Percentiles rank a stretch among this genome's conserved stretches.
These are phyloP conservation scores for Halcyon malimbica DNA, from an alignment of 2,113 vertebrate species.

Conservation along the genomic window DNA sequence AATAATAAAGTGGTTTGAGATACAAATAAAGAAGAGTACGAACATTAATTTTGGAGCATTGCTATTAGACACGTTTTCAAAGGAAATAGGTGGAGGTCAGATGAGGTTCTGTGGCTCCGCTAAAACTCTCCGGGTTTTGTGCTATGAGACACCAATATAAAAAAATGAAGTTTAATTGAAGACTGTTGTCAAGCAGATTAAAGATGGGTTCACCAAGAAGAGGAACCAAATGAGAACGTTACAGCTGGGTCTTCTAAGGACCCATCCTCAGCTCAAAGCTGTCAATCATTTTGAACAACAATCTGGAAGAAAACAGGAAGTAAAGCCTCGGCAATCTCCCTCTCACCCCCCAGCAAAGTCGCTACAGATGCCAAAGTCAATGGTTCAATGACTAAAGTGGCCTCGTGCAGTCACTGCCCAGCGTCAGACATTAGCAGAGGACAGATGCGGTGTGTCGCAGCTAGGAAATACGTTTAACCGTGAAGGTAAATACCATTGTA, in stretches of 20 bases:
- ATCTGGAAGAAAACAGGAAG: background rate
- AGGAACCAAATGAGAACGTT: background rate
- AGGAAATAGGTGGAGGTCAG: background rate
- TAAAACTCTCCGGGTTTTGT: background rate
- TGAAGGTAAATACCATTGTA: background rate
- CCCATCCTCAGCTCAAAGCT: background rate
- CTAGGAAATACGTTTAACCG: background rate
- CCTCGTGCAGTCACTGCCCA: background rate
- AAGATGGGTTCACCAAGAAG: background rate
- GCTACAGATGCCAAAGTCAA: background rate
- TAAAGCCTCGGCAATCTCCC: background rate
- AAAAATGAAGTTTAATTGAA: background rate
- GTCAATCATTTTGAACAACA: background rate
- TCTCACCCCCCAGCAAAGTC: no score
- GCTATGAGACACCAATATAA: background rate
- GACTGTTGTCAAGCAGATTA: background rate
- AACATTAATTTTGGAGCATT: background rate
- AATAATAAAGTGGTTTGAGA: background rate
- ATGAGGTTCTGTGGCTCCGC: background rate
- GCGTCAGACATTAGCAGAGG: background rate
- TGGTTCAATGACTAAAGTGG: background rate
- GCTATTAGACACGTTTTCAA: background rate
- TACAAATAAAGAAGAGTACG: background rate
- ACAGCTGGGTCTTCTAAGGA: background rate
- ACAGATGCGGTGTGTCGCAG: no score